Evolutionary conservation across 2,888 invertebrate species (phyloP).

Genomic region (Rhingia campestris): DNA sequence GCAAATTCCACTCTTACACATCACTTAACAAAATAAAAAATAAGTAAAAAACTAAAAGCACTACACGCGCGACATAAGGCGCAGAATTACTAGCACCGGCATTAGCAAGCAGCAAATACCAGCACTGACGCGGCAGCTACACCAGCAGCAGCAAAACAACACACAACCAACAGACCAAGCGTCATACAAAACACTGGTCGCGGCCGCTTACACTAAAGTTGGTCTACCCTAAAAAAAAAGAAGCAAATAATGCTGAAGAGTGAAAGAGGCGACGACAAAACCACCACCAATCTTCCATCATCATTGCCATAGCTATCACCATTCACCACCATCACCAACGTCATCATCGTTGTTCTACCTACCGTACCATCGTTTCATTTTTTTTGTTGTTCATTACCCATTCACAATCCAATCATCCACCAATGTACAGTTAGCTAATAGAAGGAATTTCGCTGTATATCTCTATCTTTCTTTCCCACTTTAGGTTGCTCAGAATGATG

Average conservation of each 20-base stretch:
- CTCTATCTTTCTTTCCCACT: constrained; percentile 14
- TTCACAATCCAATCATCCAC: constrained; percentile 66
- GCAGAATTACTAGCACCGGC: constrained; percentile 66
- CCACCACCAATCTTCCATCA: constrained; percentile 50
- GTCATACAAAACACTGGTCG: constrained; percentile 72
- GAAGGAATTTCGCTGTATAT: constrained; percentile 34
- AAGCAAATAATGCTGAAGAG: constrained; percentile 4
- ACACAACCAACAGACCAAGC: constrained; percentile 74
- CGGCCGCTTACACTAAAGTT: constrained; percentile 51
- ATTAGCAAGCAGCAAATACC: constrained; percentile 70
- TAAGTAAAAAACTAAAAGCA: constrained; percentile 23
- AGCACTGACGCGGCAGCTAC: constrained; percentile 70
- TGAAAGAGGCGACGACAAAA: constrained; percentile 3
- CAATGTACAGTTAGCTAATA: constrained; percentile 71
- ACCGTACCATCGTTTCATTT: constrained; percentile 12
- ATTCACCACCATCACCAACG: constrained; percentile 22
- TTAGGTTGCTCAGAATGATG: background rate
- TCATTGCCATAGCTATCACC: constrained; percentile 15
- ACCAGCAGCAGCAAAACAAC: constrained; percentile 62
- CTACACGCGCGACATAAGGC: constrained; percentile 71
- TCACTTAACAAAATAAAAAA: constrained; percentile 50
- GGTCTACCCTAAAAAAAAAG: constrained; percentile 9
- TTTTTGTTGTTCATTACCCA: constrained; percentile 48
- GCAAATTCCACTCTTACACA: constrained; percentile 66
- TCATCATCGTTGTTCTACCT: constrained; percentile 40